These are phyloP conservation scores for Colostygia pectinataria DNA, from an alignment of 2,888 invertebrate genomes.

Conservation along the genomic window DNA sequence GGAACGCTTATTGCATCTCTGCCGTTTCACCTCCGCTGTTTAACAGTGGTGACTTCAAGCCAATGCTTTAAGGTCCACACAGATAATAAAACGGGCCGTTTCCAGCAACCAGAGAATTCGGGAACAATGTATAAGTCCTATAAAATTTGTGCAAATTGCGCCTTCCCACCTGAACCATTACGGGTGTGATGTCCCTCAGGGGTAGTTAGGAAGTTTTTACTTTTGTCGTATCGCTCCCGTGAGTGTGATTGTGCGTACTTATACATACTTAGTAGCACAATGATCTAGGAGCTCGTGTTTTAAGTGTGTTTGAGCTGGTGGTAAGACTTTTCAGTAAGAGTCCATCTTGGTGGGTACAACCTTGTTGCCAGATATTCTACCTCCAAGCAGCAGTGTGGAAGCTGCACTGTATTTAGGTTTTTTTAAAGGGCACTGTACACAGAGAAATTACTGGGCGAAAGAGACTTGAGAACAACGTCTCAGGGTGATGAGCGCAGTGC, in stretches of 20 bases:
- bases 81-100: conserved; percentile 6
- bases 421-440: no score
- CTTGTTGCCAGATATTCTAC: no score
- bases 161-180: conserved; percentile 18
- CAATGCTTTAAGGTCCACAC: background rate
- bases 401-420: no score
- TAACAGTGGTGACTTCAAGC: background rate
- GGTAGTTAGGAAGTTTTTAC: conserved; percentile 13
- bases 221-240: conserved; percentile 8
- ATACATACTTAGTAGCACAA: conserved; percentile 4
- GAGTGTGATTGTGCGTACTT: conserved; percentile 12
- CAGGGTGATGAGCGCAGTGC: no score
- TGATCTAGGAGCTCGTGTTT: conserved; percentile 2
- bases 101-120: conserved; percentile 11
- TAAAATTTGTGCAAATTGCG: conserved; percentile 24
- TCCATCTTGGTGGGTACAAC: no score
- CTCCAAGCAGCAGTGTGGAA: no score
- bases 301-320: background rate
- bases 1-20: background rate
- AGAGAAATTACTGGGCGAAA: no score
- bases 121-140: conserved; percentile 23
- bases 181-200: conserved; percentile 9
- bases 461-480: no score
- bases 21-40: background rate
- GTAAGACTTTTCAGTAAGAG: no score